These are phyloP conservation scores for Drosophila gaucha DNA, from an alignment of 2,888 invertebrate species.

Conservation along the genomic window DNA sequence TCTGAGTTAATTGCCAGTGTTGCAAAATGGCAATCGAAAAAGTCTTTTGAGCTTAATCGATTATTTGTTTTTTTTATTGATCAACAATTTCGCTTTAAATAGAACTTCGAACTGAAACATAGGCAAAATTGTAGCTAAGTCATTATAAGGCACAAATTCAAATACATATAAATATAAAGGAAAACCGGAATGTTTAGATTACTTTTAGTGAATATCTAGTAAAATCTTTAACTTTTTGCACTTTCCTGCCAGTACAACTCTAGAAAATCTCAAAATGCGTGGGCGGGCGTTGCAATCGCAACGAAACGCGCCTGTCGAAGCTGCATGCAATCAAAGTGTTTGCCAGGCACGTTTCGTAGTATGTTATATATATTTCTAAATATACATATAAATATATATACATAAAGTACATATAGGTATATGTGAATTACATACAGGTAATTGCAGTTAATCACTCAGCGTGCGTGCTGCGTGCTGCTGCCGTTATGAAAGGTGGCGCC, in stretches of 20 bases:
- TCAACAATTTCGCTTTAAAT: too few relatives aligned
- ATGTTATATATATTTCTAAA: not conserved
- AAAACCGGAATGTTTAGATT: too few relatives aligned
- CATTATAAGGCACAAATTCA: too few relatives aligned
- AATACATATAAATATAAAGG: too few relatives aligned
- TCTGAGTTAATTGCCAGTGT: too few relatives aligned
- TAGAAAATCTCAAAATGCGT: slow-evolving; percentile 16
- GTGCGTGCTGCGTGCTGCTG: slow-evolving; percentile 55
- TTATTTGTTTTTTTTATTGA: too few relatives aligned
- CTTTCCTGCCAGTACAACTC: slow-evolving; percentile 2
- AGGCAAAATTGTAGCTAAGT: too few relatives aligned
- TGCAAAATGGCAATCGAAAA: too few relatives aligned
- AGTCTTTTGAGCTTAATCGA: too few relatives aligned
- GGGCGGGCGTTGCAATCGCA: slow-evolving; percentile 12
- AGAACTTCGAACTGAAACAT: too few relatives aligned
- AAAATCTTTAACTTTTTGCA: not conserved
- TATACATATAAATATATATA: not conserved
- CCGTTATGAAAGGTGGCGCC: slow-evolving; percentile 47
- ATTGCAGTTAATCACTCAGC: slow-evolving; percentile 53
- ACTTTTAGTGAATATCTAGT: not conserved
- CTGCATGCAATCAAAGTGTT: slow-evolving; percentile 26
- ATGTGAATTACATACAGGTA: slow-evolving; percentile 6
- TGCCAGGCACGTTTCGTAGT: slow-evolving; percentile 34
- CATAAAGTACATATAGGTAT: not conserved
- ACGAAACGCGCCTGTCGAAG: slow-evolving; percentile 20